Percentiles rank a stretch among this genome's conserved stretches.
Conservation (phyloP, 2,888 invertebrate genomes). For the Malthinus seriepunctatus region DNA sequence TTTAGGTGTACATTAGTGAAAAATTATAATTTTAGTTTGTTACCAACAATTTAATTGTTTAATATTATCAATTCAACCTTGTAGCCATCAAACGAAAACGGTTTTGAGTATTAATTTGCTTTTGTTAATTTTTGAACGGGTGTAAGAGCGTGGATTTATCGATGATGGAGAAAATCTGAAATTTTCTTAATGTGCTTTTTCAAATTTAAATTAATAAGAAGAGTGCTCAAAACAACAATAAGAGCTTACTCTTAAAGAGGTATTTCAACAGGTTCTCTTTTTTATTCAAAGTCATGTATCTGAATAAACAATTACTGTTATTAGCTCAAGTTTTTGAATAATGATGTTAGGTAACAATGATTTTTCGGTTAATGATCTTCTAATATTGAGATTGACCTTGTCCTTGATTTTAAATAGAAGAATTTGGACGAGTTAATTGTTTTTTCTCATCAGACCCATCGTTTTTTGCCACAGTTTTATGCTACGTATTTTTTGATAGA, state of each 20-base stretch:
- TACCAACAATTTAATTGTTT: neutral
- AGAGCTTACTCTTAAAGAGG: too few species aligned
- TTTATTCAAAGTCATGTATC: neutral
- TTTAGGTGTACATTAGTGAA: neutral
- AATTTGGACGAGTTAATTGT: too few species aligned
- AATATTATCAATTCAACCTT: constrained; percentile 1
- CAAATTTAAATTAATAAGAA: too few species aligned
- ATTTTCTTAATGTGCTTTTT: too few species aligned
- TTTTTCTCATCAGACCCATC: too few species aligned
- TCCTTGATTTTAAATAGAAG: constrained; percentile 3
- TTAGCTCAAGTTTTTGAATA: neutral
- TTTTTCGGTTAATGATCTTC: constrained; percentile 5
- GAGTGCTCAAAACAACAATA: too few species aligned
- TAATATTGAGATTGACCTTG: neutral
- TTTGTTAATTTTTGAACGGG: neutral
- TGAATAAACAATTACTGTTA: constrained; percentile 2
- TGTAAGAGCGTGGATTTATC: too few species aligned
- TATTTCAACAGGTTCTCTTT: neutral
- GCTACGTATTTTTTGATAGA: too few species aligned
- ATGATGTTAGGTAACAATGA: neutral
- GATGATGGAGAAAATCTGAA: too few species aligned
- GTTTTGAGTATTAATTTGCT: constrained; percentile 2
- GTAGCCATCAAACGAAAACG: neutral
- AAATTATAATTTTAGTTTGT: neutral
- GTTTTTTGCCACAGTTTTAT: too few species aligned